These are phyloP conservation scores for Ectemnius continuus DNA, from an alignment of 2,888 invertebrate genomes.

Conservation along the genomic window DNA sequence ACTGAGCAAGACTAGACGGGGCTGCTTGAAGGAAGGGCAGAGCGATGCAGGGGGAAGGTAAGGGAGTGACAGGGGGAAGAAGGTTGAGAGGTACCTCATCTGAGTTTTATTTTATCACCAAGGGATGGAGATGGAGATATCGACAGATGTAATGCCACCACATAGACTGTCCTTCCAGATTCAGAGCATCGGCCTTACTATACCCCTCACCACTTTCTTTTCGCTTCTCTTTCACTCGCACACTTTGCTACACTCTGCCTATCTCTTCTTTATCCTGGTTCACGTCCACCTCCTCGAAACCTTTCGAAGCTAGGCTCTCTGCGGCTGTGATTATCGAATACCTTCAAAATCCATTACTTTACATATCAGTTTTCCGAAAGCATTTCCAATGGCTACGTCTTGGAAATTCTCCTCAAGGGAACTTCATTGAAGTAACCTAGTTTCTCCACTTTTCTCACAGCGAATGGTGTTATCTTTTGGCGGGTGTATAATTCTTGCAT, in stretches of 20 bases:
- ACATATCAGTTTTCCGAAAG: constrained; percentile 62
- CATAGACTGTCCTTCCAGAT: constrained; percentile 54
- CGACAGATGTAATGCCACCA: constrained; percentile 70
- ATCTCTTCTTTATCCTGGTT: constrained; percentile 8
- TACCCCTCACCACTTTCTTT: constrained; percentile 35
- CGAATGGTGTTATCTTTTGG: constrained; percentile 44
- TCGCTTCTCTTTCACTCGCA: constrained; percentile 13
- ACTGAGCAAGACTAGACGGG: background rate
- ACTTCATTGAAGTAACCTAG: constrained; percentile 35
- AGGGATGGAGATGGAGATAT: constrained; percentile 71
- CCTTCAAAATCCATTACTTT: constrained; percentile 65
- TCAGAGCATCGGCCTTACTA: constrained; percentile 14
- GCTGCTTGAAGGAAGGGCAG: constrained; percentile 6
- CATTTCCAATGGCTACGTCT: constrained; percentile 35
- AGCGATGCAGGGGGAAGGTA: constrained; percentile 15
- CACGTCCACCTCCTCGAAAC: constrained; percentile 29
- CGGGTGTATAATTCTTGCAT: constrained; percentile 12
- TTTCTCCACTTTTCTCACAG: constrained; percentile 38
- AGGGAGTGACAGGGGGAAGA: constrained; percentile 1
- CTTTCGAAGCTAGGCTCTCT: constrained; percentile 41
- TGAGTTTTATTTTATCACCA: constrained; percentile 69
- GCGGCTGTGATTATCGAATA: constrained; percentile 63
- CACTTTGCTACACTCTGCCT: constrained; percentile 13
- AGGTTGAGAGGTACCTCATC: constrained; percentile 33
- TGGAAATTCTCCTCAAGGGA: constrained; percentile 41